Evolutionary conservation across 2,113 vertebrate species (phyloP).

Genomic region (Corythaeola cristata): DNA sequence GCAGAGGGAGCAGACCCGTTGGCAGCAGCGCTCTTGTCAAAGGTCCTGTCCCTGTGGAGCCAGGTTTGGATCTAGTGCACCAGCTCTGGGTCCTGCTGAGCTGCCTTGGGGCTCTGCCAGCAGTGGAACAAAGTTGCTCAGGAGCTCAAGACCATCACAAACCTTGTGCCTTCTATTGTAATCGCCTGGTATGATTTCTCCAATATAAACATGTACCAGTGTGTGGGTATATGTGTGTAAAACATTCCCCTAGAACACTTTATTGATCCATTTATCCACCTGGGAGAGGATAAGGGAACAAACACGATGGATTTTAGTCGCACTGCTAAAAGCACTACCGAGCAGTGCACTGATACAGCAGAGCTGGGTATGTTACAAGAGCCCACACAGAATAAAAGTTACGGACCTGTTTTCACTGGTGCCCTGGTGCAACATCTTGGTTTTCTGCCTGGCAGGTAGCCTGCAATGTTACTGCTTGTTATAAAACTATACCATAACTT

Average conservation of each 20-base stretch:
- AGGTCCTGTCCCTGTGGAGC: not conserved
- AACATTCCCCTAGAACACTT: not conserved
- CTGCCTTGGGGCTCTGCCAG: not conserved
- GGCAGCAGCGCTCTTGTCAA: not conserved
- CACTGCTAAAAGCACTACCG: not conserved
- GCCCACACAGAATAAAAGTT: not conserved
- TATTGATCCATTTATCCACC: not conserved
- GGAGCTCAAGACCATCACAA: not conserved
- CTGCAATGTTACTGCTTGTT: not conserved
- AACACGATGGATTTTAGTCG: not conserved
- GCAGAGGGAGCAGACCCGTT: not conserved
- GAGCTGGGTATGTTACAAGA: not conserved
- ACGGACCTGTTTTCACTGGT: not conserved
- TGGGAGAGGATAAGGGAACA: not conserved
- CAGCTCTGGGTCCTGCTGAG: not conserved
- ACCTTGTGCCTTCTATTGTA: not conserved
- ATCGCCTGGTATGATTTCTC: not conserved
- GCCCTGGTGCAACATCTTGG: not conserved
- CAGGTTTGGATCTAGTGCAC: not conserved
- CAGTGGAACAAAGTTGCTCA: not conserved
- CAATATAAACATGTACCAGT: not conserved
- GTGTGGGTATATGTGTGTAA: not conserved
- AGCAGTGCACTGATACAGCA: not conserved
- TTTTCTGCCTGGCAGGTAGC: not conserved
- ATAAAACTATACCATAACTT: not conserved